These are phyloP conservation scores for Rambutsinella grinnellia DNA, from an alignment of 2,888 invertebrate species.

Conservation along the genomic window DNA sequence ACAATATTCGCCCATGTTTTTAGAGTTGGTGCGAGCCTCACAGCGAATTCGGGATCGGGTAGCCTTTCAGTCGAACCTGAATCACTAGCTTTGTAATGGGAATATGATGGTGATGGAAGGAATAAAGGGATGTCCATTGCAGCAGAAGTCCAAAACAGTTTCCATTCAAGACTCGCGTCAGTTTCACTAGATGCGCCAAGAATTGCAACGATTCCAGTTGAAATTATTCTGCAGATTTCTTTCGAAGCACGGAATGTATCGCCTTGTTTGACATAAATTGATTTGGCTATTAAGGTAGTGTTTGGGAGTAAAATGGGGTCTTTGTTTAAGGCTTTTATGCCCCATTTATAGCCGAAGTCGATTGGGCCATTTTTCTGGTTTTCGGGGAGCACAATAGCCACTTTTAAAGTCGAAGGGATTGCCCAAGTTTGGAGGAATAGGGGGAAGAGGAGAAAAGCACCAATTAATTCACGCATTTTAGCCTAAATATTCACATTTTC, in stretches of 20 bases:
- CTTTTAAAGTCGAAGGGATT: slow-evolving; percentile 35
- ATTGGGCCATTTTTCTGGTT: slow-evolving; percentile 62
- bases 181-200: slow-evolving; percentile 56
- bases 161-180: slow-evolving; percentile 64
- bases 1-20: slow-evolving; percentile 56
- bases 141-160: slow-evolving; percentile 62
- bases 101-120: slow-evolving; percentile 59
- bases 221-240: slow-evolving; percentile 62
- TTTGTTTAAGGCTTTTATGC: slow-evolving; percentile 73
- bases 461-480: too few relatives aligned
- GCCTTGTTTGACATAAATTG: slow-evolving; percentile 80
- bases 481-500: too few relatives aligned
- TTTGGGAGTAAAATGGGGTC: slow-evolving; percentile 80
- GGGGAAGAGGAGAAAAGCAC: too few relatives aligned
- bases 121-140: slow-evolving; percentile 63
- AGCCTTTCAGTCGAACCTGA: slow-evolving; percentile 41
- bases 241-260: slow-evolving; percentile 86
- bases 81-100: slow-evolving; percentile 51
- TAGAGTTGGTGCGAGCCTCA: slow-evolving; percentile 58
- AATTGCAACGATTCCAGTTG: slow-evolving; percentile 58
- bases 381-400: slow-evolving; percentile 63
- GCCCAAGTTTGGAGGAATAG: too few relatives aligned
- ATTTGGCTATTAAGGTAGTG: slow-evolving; percentile 80
- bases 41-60: slow-evolving; percentile 61
- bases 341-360: slow-evolving; percentile 63